Base-by-base conservation (phyloP, 1,140 invertebrate species). In the Atta texana region DNA sequence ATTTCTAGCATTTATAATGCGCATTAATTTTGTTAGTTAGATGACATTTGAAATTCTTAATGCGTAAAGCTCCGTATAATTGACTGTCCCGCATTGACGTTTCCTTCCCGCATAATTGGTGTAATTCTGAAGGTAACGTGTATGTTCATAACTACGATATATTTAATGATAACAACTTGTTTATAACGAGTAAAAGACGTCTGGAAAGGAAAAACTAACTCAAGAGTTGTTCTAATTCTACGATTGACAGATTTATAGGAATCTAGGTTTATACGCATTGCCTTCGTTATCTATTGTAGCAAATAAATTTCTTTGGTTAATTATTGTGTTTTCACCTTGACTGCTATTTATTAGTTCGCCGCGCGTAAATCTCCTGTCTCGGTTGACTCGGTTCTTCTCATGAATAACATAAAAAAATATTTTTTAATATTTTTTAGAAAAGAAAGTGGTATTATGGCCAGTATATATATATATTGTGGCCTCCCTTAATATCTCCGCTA, bases 271-370 rank as follows among this genome's bases (percentile, higher is more conserved):
- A 71, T 71, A 57, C 34, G 53, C 57, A 57, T 18, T 7, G 21
- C 49, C 57, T 71, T 81, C 78, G 66, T 81, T 81, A 71, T 81
- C 64, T 44, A 24, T 24, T 24, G 24, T 24, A 57, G 31, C 4
- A 51, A 55, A 81, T 81, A 57, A 71, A 71, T 71, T 81, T 81
- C 78, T 81, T 49, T 71, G 39, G 10, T 71, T 81, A 71, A 53
- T 66, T 66, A 81, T 81, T 28, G 64, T 44, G 21, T 81, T 81
- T 71, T 81, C 34, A 71, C 51, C 16, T 57, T 57, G 51, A 57
- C 10, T 71, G 28, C 14, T 44, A n/a, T 71, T 57, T 57, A 57
- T 16, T 49, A 49, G n/a, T 24, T 69, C 4, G n/a, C 4, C 31
- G n/a, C 14, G 10, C 14, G 14, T 81, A 81, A 69, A 81, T 71